Conservation (phyloP, 2,797 vertebrate genomes). For the Cetoscarus ocellatus region DNA sequence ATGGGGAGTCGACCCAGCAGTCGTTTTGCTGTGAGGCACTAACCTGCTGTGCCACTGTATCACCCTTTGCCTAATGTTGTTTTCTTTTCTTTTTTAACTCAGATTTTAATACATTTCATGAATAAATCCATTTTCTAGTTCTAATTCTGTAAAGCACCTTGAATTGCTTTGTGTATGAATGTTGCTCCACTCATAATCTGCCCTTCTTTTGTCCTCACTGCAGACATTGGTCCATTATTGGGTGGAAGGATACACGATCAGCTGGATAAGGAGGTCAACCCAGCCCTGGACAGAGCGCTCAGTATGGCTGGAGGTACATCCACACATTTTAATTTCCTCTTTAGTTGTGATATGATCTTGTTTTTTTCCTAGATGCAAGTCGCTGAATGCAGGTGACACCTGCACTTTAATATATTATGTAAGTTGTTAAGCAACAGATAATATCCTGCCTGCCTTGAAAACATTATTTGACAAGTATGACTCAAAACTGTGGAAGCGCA, state of each 20-base stretch:
- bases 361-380: not conserved
- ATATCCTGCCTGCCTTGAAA: not conserved
- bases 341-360: conserved; percentile 9
- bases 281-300: conserved; percentile 88
- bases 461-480: conserved; percentile 8
- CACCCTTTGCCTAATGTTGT: too few species aligned
- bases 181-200: too few species aligned
- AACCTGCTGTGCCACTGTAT: too few species aligned
- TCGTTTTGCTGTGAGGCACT: too few species aligned
- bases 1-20: too few species aligned
- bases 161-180: too few species aligned
- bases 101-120: too few species aligned
- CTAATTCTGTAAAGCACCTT: too few species aligned
- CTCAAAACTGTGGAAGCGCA: not conserved
- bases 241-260: conserved; percentile 88
- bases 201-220: conserved; percentile 21
- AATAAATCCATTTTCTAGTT: too few species aligned
- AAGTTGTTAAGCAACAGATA: not conserved
- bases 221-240: conserved; percentile 91
- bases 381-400: not conserved
- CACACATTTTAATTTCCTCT: conserved; percentile 41
- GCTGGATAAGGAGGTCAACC: conserved; percentile 88
- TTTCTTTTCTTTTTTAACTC: too few species aligned
- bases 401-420: not conserved
- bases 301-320: conserved; percentile 90